Evolutionary conservation across 2,113 vertebrate species (phyloP), one percentile per base, ranked within the genome.

Genomic region (Pteropus alecto): DNA sequence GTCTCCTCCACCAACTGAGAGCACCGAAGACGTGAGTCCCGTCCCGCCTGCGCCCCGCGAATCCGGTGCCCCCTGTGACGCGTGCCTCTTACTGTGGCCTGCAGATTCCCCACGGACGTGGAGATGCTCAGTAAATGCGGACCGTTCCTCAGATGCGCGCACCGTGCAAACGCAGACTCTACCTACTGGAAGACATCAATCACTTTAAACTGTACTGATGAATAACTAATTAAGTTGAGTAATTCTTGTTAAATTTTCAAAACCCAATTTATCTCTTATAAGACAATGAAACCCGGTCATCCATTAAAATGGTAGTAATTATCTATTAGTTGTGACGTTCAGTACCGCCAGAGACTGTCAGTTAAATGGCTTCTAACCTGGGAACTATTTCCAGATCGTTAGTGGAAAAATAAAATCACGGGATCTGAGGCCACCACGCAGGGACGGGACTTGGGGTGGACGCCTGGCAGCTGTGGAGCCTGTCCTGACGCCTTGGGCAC

Each of bases 241-340:
- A 90, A 84, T 60, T 33, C 33, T 46, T 95, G 56, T 94, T 90
- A 90, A 95, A 94, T 70, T 96, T 96, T 92, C 38, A 83, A 93
- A 87, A 79, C 41, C 30, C 90, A 84, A 90, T 35, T 81, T 87
- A 79, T 90, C 71, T 87, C 86, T 93, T 91, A 67, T 67, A 63
- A 26, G 43, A 87, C 65, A 10, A 70, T 26, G n/a, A 24, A 82
- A 58, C 18, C 10, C 74, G 48, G 38, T 87, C 43, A 92, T 67
- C 19, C 58, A n/a, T 54, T 82, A 96, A 93, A 93, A 9, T 35
- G 71, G 14, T 28, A 56, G 63, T 35, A 61, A 91, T 58, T 87
- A 33, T 90, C 86, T 41, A 56, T 93, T 68, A 70, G 30, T 67
- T 14, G 8, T 21, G 46, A 54, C 46, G 54, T 24, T 60, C 74